Evolutionary conservation across 2,113 vertebrate genomes (phyloP).

Genomic region (Hucho hucho): DNA sequence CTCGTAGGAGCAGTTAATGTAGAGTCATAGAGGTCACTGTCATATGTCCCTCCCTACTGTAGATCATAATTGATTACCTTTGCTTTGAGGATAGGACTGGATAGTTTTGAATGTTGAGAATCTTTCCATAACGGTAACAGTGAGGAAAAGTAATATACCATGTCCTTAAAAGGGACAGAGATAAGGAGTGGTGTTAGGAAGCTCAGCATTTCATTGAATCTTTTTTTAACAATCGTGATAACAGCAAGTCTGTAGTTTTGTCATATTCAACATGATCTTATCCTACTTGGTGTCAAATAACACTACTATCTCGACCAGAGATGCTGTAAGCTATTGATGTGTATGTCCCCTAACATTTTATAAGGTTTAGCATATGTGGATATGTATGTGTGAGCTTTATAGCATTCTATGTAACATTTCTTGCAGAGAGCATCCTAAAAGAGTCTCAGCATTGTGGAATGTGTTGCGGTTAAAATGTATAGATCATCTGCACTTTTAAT

Average conservation of each 20-base stretch:
- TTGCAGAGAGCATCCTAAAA: slow-evolving; percentile 31
- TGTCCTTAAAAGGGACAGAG: too few relatives aligned
- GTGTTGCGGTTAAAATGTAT: not conserved
- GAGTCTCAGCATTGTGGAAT: slow-evolving; percentile 7
- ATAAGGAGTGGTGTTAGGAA: too few relatives aligned
- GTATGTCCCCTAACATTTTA: too few relatives aligned
- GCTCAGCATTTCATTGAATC: too few relatives aligned
- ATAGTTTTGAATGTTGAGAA: slow-evolving; percentile 25
- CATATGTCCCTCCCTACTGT: not conserved
- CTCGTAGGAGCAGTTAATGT: not conserved
- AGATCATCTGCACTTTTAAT: not conserved
- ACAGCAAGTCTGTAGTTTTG: not conserved
- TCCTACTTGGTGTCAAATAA: slow-evolving; percentile 34
- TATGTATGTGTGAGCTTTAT: slow-evolving; percentile 44
- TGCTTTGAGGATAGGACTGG: slow-evolving; percentile 11
- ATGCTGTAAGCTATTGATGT: slow-evolving; percentile 15
- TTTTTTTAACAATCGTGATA: too few relatives aligned
- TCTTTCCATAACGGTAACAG: not conserved
- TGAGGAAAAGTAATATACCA: not conserved
- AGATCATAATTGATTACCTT: slow-evolving; percentile 9
- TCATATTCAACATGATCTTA: slow-evolving; percentile 16
- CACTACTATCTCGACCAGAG: slow-evolving; percentile 36
- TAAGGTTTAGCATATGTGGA: slow-evolving; percentile 21
- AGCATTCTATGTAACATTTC: slow-evolving; percentile 53
- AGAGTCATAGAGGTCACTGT: slow-evolving; percentile 19